Evolutionary conservation across 2,797 vertebrate genomes (phyloP), one percentile per base, ranked within the genome.

Genomic region (Phalloptychus januarius): DNA sequence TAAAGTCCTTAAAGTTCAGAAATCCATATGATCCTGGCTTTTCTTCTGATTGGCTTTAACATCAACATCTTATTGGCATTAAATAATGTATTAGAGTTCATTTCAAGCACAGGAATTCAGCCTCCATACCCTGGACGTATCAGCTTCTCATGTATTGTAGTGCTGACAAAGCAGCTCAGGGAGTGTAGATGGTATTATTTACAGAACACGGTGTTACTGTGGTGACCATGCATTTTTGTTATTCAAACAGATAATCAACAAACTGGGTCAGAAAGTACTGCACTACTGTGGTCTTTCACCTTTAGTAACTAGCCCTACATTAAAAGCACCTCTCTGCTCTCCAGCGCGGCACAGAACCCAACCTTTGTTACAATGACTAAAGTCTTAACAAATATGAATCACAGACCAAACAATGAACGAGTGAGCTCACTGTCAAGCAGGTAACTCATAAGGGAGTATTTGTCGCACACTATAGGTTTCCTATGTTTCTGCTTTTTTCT

Each of bases 151-250:
- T 61, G n/a, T 58, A 42, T 10, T 74, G 73, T 61, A 12, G 40
- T 58, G 54, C 38, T 40, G 31, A 56, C n/a, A 74, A 74, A 74
- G 73, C 73, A 11, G 38, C 40, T 23, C 54, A 31, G 54, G 54
- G 54, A 31, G 54, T 31, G 38, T 33, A 31, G n/a, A n/a, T 23
- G 40, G 38, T 74, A 31, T 74, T 74, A 61, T 73, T 73, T 73
- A 58, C 54, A 45, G 44, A 23, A 52, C 38, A 69, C 2, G 5
- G 65, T 69, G 52, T 74, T 18, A 42, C 73, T 45, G n/a, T 44
- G 72, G 52, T 31, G 50, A 74, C 38, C 25, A 16, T 20, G 38
- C 4, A n/a, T 74, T 31, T 56, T 13, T 58, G 28, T 25, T 52
- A 73, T 52, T 73, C 48, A 36, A 11, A 54, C 48, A 25, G 20